Percentiles rank a stretch among this genome's conserved stretches.
Evolutionary conservation across 2,113 vertebrate species (phyloP).

Genomic region (Morone chrysops): DNA sequence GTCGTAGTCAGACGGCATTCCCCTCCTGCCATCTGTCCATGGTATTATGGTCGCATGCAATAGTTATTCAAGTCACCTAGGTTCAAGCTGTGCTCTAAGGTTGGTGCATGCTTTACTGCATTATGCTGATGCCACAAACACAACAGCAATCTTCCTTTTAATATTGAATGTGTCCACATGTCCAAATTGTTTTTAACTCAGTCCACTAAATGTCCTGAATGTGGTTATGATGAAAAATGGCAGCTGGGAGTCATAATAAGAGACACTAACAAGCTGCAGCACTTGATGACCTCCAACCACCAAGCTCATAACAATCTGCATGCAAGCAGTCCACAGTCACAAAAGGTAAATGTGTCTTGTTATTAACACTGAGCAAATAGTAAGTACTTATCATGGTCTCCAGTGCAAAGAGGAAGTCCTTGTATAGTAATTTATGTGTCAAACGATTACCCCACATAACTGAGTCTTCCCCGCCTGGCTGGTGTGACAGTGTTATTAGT

Average conservation of each 20-base stretch:
- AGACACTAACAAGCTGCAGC: constrained; percentile 16
- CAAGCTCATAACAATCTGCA: not conserved
- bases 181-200: constrained; percentile 24
- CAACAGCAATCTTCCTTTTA: not conserved
- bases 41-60: constrained; percentile 42
- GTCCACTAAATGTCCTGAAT: constrained; percentile 21
- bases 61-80: constrained; percentile 54
- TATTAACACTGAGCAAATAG: not conserved
- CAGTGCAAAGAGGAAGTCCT: constrained; percentile 61
- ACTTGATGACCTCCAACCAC: constrained; percentile 1
- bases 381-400: not conserved
- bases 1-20: constrained; percentile 72
- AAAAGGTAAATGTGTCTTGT: constrained; percentile 7
- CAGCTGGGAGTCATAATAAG: constrained; percentile 25
- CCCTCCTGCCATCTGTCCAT: constrained; percentile 67
- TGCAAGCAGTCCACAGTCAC: not conserved
- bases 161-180: constrained; percentile 9
- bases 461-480: constrained; percentile 55
- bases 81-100: constrained; percentile 25
- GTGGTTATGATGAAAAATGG: constrained; percentile 13
- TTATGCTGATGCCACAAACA: constrained; percentile 16
- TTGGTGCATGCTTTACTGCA: not conserved
- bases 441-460: constrained; percentile 25
- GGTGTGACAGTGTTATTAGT: constrained; percentile 68
- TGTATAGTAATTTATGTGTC: constrained; percentile 29